Evolutionary conservation across 2,888 invertebrate species (phyloP), one percentile per base, ranked within the genome.

Genomic region (Drosophila engyochracea): DNA sequence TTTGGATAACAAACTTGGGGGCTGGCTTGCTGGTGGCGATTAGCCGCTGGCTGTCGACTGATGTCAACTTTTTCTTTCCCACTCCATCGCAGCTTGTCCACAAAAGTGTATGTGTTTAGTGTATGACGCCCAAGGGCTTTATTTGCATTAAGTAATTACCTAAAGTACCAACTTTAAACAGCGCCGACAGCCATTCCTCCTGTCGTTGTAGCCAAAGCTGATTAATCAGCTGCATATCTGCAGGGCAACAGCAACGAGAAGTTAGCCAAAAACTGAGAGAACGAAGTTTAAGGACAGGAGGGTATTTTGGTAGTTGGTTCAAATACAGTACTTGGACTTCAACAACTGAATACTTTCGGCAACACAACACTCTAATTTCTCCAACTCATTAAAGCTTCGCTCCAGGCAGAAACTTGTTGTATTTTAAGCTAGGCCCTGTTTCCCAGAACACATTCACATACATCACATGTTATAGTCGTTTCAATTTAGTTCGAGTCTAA

Each of bases 101-200:
- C 3, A 19, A 59, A 66, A 75, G 73, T 81, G 65, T 70, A 60
- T 79, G 82, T 67, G 70, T 83, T 84, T 85, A 82, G 68, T 64
- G 67, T 62, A 70, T 60, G 59, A 51, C 28, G 80, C 83, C 62
- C 64, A 44, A 37, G 74, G 83, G 70, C 71, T 81, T 74, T 76
- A 81, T 83, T 85, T 88, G 75, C 86, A 83, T 85, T 85, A 83
- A 74, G 81, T 83, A 85, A 88, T 85, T 85, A 85, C 81, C 79
- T 74, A 63, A 65, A 74, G 70, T 64, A 67, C 60, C 64, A 79
- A 78, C 75, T 75, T 70, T 66, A 74, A 78, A 79, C 51, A 60
- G 47, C 35, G 69, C 75, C 59, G 41, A 12, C 64, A 64, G 79
- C 75, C 55, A 12, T 51, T 53, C 41, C 30, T 47, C 31, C 6